Evolutionary conservation across 92 coral and sea anemone species (phyloP), one percentile per base, ranked within the genome.

Genomic region (Phenganax subtilis): DNA sequence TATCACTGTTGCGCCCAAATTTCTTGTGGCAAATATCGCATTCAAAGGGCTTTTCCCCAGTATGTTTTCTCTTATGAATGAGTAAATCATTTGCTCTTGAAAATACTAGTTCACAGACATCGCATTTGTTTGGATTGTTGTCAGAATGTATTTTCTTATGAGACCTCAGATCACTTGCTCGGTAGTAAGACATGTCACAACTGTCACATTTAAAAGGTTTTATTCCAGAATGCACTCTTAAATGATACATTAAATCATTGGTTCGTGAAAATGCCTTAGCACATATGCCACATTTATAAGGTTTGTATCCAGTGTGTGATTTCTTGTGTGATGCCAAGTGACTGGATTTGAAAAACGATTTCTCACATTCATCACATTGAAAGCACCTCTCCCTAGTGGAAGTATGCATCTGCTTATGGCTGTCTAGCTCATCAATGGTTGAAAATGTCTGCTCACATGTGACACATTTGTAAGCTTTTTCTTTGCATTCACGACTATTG

Each of bases 41-140:
- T 56, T 56, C 31, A 44, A 55, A 75, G 1, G 81, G 81, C 60
- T 64, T 76, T 54, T 76, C 81, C 16, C 81, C 71, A 9, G 81
- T 76, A 59, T 76, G 81, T 12, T 68, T 68, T 25, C 73, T 68
- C 54, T 30, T 68, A 29, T 68, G 73, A 11, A 37, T 53, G 15
- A 68, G 53, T 68, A 68, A 30, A 68, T 68, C 73, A 6, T 68
- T 51, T 68, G 16, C 73, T 68, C 73, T 68, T 5, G 73, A 53
- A 37, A 68, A 68, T 12, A 53, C 29, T n/a, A 30, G 31, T 28
- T 30, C 53, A 68, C 73, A 68, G 47, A 68, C 53, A 30, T 68
- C 73, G 29, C 73, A 68, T 68, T 51, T 30, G 73, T 68, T 68
- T 68, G 73, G 73, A 15, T 68, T 68, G 73, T 68, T 29, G 9